phyloP scores from a whole-genome alignment of 2,113 vertebrate genomes.

The Trematomus loennbergii region DNA sequence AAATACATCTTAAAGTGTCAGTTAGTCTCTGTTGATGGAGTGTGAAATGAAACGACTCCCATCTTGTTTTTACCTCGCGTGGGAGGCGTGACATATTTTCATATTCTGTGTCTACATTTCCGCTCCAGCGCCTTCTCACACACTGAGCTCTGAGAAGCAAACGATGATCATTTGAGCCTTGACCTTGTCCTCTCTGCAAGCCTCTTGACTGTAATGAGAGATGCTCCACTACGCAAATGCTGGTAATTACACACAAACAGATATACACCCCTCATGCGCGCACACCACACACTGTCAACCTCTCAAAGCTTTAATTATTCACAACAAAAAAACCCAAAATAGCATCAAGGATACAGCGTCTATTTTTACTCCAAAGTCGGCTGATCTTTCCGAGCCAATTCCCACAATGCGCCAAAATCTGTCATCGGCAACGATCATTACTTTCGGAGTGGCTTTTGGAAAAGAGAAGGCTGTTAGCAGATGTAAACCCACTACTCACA shows the following conservation, averaged over 20 bases:
- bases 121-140: not conserved
- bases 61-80: conserved; percentile 3
- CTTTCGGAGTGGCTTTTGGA: conserved; percentile 24
- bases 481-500: conserved; percentile 59
- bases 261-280: not conserved
- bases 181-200: conserved; percentile 66
- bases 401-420: conserved; percentile 50
- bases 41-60: conserved; percentile 24
- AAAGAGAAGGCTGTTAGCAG: conserved; percentile 46
- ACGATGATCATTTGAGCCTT: conserved; percentile 61
- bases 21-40: conserved; percentile 21
- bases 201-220: conserved; percentile 63
- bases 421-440: conserved; percentile 61
- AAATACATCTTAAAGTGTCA: conserved; percentile 22
- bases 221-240: conserved; percentile 53
- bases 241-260: conserved; percentile 59
- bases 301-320: conserved; percentile 56
- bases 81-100: conserved; percentile 25
- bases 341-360: conserved; percentile 51
- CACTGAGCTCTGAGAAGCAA: conserved; percentile 25
- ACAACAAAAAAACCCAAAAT: conserved; percentile 46
- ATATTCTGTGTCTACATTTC: conserved; percentile 14
- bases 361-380: conserved; percentile 69
- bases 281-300: conserved; percentile 34
- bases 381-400: conserved; percentile 54